Evolutionary conservation across 2,797 vertebrate species (phyloP).

Genomic region (Peromyscus attwateri): DNA sequence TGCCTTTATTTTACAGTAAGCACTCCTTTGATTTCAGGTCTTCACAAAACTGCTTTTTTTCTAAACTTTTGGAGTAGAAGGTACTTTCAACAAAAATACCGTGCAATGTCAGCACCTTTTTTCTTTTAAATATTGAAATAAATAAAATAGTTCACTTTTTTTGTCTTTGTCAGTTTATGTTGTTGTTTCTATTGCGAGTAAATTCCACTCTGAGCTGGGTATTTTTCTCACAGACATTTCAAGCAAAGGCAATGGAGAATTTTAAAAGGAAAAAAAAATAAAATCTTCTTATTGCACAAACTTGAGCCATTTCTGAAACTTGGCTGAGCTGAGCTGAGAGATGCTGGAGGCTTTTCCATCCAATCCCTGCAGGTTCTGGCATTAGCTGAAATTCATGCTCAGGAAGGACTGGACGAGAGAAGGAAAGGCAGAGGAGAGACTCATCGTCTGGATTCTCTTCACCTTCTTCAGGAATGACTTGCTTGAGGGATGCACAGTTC

Average conservation of each 20-base stretch:
- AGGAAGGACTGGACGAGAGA: slow-evolving; percentile 83
- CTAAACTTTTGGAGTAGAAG: slow-evolving; percentile 88
- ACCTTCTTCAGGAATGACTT: slow-evolving; percentile 87
- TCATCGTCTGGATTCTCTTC: slow-evolving; percentile 83
- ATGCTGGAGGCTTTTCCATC: slow-evolving; percentile 82
- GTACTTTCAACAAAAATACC: slow-evolving; percentile 90
- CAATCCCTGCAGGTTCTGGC: slow-evolving; percentile 76
- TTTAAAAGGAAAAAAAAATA: slow-evolving; percentile 78
- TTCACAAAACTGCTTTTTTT: slow-evolving; percentile 87
- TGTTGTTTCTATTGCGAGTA: slow-evolving; percentile 87
- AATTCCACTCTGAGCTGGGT: slow-evolving; percentile 88
- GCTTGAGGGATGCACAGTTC: slow-evolving; percentile 88
- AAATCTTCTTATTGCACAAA: slow-evolving; percentile 90
- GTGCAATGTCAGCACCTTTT: slow-evolving; percentile 87
- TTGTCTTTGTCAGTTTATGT: slow-evolving; percentile 77
- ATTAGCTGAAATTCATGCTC: slow-evolving; percentile 83
- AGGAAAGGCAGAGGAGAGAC: slow-evolving; percentile 77
- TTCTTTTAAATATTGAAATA: slow-evolving; percentile 91
- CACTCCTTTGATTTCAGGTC: slow-evolving; percentile 87
- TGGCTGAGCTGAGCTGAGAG: slow-evolving; percentile 84
- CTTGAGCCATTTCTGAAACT: slow-evolving; percentile 86
- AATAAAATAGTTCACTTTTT: slow-evolving; percentile 90
- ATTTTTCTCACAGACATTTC: slow-evolving; percentile 84
- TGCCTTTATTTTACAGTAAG: slow-evolving; percentile 90
- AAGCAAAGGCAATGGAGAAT: slow-evolving; percentile 85